Base-by-base conservation (phyloP, 2,113 vertebrate species). In the Xiphias gladius region DNA sequence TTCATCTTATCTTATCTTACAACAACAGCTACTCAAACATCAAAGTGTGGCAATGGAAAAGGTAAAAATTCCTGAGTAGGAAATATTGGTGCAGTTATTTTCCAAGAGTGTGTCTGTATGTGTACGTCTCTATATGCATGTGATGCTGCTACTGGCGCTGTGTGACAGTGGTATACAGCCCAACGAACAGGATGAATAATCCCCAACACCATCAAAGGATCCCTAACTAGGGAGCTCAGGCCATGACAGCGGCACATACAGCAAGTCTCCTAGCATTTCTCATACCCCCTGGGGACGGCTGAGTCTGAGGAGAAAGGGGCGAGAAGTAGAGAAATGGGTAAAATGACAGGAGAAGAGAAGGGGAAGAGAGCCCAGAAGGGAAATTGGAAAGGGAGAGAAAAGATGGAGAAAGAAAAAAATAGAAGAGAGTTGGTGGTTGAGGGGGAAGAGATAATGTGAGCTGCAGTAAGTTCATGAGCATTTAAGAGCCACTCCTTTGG, bases 201-300 rank as follows among this genome's bases (percentile, higher is more conserved):
- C 92, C 91, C 86, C 85, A 90, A 86, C 91, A 89, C 89, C 90
- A 93, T 94, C 93, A 94, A 94, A 94, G 93, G 83, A 88, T 89
- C 87, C 83, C 86, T 85, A 88, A 85, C 84, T 83, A 39, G 80
- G 88, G 87, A 86, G 87, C 91, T 89, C 87, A 82, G 91, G 90
- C 91, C 89, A 90, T 88, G 90, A 93, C 91, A 92, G 91, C 61
- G 50, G 77, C 74, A 76, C 88, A 89, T 73, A 80, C 87, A 89
- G 88, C 41, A n/a, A 79, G 85, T 82, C 89, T 91, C 84, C 84
- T 39, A 82, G 87, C 79, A 79, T 54, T 85, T 71, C 84, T 91
- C 85, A 72, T 76, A 89, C 90, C 93, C 90, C 91, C 89, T 73
- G 89, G 85, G 89, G 91, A 90, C 87, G 76, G 81, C 84, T 59